Evolutionary conservation across 1,140 invertebrate species (phyloP).

Genomic region (Atta colombica): DNA sequence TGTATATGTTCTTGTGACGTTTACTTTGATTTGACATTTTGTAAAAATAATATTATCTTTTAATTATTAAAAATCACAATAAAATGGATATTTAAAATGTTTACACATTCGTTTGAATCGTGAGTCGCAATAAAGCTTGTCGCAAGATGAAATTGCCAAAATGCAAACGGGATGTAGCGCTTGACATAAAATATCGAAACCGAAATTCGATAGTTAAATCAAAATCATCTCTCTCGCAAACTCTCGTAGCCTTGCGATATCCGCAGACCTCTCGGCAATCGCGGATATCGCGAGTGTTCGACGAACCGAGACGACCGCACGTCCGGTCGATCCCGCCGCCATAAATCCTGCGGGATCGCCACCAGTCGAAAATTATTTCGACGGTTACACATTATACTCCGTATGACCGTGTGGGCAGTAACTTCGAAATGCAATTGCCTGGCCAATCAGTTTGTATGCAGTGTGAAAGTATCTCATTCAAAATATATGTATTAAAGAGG

Average conservation of each 20-base stretch:
- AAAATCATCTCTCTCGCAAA: constrained; percentile 36
- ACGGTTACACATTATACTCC: constrained; percentile 37
- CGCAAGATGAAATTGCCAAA: constrained; percentile 8
- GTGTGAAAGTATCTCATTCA: neutral
- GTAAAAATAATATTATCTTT: neutral
- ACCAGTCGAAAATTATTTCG: constrained; percentile 62
- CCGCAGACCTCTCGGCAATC: constrained; percentile 36
- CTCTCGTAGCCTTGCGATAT: constrained; percentile 44
- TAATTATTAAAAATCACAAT: neutral
- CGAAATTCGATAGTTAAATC: constrained; percentile 34
- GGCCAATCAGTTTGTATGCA: constrained; percentile 26
- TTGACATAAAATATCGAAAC: constrained; percentile 34
- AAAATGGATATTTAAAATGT: neutral
- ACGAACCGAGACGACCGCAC: constrained; percentile 55
- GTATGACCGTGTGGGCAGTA: constrained; percentile 31
- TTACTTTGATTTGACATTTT: neutral
- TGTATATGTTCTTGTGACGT: neutral
- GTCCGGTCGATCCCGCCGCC: constrained; percentile 63
- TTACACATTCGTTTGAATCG: neutral
- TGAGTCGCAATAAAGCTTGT: neutral
- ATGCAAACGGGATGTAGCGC: neutral
- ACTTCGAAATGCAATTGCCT: constrained; percentile 23
- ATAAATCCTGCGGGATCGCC: constrained; percentile 58
- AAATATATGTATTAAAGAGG: neutral
- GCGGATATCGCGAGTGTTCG: constrained; percentile 37